phyloP scores from a whole-genome alignment of 2,797 vertebrate species.

The Sebastiscus albofasciatus region DNA sequence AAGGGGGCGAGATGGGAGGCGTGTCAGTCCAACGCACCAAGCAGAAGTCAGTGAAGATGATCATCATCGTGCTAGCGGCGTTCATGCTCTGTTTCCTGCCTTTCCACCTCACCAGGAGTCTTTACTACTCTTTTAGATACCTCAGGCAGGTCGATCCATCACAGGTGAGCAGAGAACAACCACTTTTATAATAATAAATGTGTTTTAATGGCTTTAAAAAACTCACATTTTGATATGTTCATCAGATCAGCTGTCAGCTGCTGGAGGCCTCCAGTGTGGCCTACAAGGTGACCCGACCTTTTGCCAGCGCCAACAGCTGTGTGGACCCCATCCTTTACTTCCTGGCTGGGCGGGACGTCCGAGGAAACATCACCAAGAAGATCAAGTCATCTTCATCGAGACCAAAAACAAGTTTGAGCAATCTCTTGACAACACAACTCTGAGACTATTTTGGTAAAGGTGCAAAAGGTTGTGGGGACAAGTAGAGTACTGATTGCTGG shows the following conservation, averaged over 20 bases:
- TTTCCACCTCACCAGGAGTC: slow-evolving; percentile 93
- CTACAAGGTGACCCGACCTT: slow-evolving; percentile 92
- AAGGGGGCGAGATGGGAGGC: slow-evolving; percentile 53
- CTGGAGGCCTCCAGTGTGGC: slow-evolving; percentile 89
- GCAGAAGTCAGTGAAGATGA: slow-evolving; percentile 95
- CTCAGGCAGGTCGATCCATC: slow-evolving; percentile 74
- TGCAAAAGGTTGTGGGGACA: not conserved
- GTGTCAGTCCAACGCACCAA: slow-evolving; percentile 83
- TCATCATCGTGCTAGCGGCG: slow-evolving; percentile 88
- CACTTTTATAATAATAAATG: not conserved
- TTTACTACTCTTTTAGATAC: slow-evolving; percentile 93
- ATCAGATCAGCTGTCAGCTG: slow-evolving; percentile 84
- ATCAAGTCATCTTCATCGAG: slow-evolving; percentile 10
- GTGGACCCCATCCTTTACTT: slow-evolving; percentile 96
- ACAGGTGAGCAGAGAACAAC: slow-evolving; percentile 52
- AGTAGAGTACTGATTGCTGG: not conserved
- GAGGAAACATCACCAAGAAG: slow-evolving; percentile 67
- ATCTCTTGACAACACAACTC: slow-evolving; percentile 43
- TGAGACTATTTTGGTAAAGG: slow-evolving; percentile 6
- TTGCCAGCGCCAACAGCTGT: slow-evolving; percentile 96
- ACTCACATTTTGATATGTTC: slow-evolving; percentile 2
- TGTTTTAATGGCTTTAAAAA: not conserved
- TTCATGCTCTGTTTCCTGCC: slow-evolving; percentile 95
- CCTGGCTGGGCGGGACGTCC: slow-evolving; percentile 88
- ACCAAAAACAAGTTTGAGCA: not conserved